Conservation (phyloP, 1,140 invertebrate species). For the Gonioctena quinquepunctata region DNA sequence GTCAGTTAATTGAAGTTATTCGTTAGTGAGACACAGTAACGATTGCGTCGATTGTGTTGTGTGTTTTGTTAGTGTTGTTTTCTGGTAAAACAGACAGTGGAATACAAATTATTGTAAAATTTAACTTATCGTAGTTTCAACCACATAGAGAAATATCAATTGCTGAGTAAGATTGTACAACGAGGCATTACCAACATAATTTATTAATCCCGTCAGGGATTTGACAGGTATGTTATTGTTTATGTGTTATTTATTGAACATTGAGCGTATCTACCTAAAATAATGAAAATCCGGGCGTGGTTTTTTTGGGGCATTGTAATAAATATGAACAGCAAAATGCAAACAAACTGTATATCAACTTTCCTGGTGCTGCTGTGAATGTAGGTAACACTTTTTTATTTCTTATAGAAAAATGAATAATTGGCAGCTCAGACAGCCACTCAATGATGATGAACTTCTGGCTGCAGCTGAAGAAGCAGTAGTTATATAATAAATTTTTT, state of each 20-base stretch:
- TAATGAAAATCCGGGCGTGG: constrained; percentile 26
- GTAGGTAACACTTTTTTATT: no score
- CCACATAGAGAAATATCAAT: constrained; percentile 8
- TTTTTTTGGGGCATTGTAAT: constrained; percentile 55
- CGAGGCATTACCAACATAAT: constrained; percentile 2
- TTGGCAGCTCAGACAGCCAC: not conserved
- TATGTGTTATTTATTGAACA: constrained; percentile 3
- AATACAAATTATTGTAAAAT: not conserved
- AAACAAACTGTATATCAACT: no score
- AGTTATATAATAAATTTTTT: no score
- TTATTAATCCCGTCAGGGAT: constrained; percentile 10
- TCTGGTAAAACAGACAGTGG: not conserved
- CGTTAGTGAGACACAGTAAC: not conserved
- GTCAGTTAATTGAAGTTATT: constrained; percentile 4
- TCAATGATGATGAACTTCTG: constrained; percentile 3
- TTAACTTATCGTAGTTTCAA: constrained; percentile 1
- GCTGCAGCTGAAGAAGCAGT: not conserved
- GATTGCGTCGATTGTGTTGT: constrained; percentile 5
- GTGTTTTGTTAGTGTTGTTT: not conserved
- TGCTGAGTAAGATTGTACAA: constrained; percentile 24
- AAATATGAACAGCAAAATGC: constrained; percentile 52
- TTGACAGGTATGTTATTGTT: constrained; percentile 8
- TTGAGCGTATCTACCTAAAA: constrained; percentile 1
- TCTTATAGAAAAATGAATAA: constrained; percentile 2
- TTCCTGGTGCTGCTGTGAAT: no score